Evolutionary conservation across 2,888 invertebrate genomes (phyloP), one percentile per base, ranked within the genome.

Genomic region (Branchipolynoe longqiensis): DNA sequence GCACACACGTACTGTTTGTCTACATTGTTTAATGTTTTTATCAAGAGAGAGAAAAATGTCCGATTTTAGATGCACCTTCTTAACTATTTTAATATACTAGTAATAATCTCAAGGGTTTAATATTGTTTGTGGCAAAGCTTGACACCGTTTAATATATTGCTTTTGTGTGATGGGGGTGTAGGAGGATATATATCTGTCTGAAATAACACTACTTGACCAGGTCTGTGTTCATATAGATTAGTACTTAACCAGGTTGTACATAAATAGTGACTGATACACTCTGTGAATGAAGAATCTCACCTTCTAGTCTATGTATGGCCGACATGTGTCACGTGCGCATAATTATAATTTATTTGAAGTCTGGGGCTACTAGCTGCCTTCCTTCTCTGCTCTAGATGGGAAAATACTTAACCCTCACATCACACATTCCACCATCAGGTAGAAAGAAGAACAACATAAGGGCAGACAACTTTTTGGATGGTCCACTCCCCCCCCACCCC

Each of bases 221-320:
- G 12, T n/a, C 33, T 69, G 69, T 69, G 69, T 69, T 36, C 69
- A 69, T 36, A 38, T 33, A 31, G 69, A 69, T 36, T 36, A 69
- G 69, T 69, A 38, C 69, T 33, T 69, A 69, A 38, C 18, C 36
- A 69, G 18, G 38, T 8, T 69, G 69, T 69, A 69, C 25, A 69
- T n/a, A n/a, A n/a, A n/a, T 69, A 69, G 14, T 69, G 36, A 36
- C 38, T 69, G 69, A 33, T 69, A 36, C 69, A 69, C 22, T 33
- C 36, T 33, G 38, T 22, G 22, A 22, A 69, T 22, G 6, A 69
- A 69, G 69, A 69, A 69, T 69, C 69, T 69, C 69, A 69, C 69
- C 14, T n/a, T 69, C 69, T 69, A 69, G 69, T 69, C 69, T 38
- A 33, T 69, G 69, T 33, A 62, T 14, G 25, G 25, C 6, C n/a